These are phyloP conservation scores for Myzus persicae DNA, from an alignment of 1,140 invertebrate genomes.

Conservation along the genomic window DNA sequence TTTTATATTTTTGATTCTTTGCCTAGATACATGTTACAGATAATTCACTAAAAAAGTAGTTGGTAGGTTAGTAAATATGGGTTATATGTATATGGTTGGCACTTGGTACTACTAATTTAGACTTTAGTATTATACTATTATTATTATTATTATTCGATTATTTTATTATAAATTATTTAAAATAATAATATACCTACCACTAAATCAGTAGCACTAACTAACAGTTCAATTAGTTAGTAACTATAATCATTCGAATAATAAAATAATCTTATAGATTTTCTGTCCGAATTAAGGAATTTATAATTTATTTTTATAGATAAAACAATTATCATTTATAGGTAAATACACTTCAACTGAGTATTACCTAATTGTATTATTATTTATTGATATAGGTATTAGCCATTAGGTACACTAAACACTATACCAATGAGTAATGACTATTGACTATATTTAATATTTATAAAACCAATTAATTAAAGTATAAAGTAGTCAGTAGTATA, in stretches of 20 bases:
- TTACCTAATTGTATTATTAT: slow-evolving; percentile 21
- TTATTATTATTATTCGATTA: slow-evolving; percentile 39
- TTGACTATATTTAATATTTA: too few species aligned
- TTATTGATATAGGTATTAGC: background rate
- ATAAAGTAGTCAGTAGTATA: too few species aligned
- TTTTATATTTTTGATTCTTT: slow-evolving; percentile 23
- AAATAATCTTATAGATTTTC: too few species aligned
- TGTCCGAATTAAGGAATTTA: too few species aligned
- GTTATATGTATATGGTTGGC: slow-evolving; percentile 13
- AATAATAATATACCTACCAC: slow-evolving; percentile 24
- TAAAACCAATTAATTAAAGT: too few species aligned
- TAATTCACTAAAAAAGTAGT: slow-evolving; percentile 34
- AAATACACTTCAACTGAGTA: slow-evolving; percentile 7
- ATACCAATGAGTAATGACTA: too few species aligned
- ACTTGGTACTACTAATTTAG: slow-evolving; percentile 24
- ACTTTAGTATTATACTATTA: slow-evolving; percentile 2
- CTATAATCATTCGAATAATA: too few species aligned
- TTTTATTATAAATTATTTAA: slow-evolving; percentile 1
- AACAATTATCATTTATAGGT: background rate
- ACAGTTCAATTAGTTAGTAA: too few species aligned
- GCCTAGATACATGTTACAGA: slow-evolving; percentile 20
- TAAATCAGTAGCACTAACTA: slow-evolving; percentile 27
- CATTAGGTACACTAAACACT: too few species aligned
- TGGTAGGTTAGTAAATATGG: background rate
- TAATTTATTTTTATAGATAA: too few species aligned